These are phyloP conservation scores for Rhabdomys dilectus DNA, from an alignment of 2,113 vertebrate species.

Conservation along the genomic window DNA sequence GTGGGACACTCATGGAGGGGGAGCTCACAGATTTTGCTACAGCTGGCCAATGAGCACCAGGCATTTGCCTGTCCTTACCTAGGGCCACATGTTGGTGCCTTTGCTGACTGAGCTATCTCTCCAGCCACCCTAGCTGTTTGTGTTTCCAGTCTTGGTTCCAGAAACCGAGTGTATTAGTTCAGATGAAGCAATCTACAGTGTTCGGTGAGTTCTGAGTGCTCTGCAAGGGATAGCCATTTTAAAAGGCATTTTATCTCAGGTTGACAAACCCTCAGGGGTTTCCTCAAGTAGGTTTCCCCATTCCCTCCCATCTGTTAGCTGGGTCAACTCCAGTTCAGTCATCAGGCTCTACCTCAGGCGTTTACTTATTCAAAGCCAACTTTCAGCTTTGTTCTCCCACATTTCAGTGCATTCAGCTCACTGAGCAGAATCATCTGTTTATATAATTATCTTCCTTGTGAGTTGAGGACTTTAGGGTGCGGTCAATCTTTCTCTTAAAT, in stretches of 20 bases:
- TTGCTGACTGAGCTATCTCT: not conserved
- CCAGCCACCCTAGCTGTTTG: no score
- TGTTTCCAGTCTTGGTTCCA: not conserved
- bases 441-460: not conserved
- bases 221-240: not conserved
- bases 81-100: not conserved
- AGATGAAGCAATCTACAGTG: not conserved
- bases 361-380: not conserved
- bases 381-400: not conserved
- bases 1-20: not conserved
- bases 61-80: not conserved
- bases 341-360: not conserved
- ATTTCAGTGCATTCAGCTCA: not conserved
- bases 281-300: not conserved
- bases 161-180: not conserved
- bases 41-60: not conserved
- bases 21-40: not conserved
- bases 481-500: not conserved
- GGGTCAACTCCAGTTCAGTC: not conserved
- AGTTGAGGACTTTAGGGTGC: not conserved
- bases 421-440: not conserved
- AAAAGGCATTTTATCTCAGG: not conserved
- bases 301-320: not conserved
- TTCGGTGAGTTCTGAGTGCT: not conserved
- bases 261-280: not conserved